A percentile compares a stretch with the other conserved stretches of the same genome.
phyloP scores from a whole-genome alignment of 2,888 invertebrate genomes.

The Acanthosepion pharaonis region DNA sequence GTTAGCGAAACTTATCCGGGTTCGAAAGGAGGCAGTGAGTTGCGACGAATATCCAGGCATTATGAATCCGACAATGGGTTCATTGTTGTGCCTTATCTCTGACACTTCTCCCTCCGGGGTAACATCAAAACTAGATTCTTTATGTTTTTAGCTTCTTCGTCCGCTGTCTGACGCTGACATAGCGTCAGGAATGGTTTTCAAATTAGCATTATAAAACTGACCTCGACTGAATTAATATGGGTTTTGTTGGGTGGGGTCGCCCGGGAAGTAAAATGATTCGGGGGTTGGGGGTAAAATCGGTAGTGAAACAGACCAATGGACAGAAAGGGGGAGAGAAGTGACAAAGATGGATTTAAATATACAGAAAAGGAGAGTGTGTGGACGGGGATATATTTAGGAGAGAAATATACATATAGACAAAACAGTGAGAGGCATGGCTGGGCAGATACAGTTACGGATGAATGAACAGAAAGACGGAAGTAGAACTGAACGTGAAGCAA shows the following conservation, averaged over 20 bases:
- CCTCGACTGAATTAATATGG: slow-evolving; percentile 43
- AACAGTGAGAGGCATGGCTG: too few relatives aligned
- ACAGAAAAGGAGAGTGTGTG: background rate
- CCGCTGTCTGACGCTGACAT: slow-evolving; percentile 42
- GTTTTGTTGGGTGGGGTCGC: background rate
- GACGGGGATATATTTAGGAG: too few relatives aligned
- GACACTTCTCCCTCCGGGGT: slow-evolving; percentile 33
- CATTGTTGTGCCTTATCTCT: slow-evolving; percentile 21
- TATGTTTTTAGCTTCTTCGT: background rate
- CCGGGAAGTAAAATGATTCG: background rate
- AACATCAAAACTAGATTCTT: slow-evolving; percentile 33
- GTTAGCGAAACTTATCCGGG: background rate
- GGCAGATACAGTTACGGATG: background rate
- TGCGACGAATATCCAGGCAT: slow-evolving; percentile 20
- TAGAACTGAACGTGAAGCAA: background rate
- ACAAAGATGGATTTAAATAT: background rate
- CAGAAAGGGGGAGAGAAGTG: background rate
- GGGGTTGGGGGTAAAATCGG: background rate
- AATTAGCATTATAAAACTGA: slow-evolving; percentile 44
- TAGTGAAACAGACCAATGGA: background rate
- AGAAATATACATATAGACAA: too few relatives aligned
- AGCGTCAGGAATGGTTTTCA: slow-evolving; percentile 43
- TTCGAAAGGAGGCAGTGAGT: slow-evolving; percentile 25
- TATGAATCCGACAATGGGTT: background rate
- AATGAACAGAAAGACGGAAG: background rate